These are phyloP conservation scores for Lampris megalopsis DNA, from an alignment of 2,113 vertebrate species.

Conservation along the genomic window DNA sequence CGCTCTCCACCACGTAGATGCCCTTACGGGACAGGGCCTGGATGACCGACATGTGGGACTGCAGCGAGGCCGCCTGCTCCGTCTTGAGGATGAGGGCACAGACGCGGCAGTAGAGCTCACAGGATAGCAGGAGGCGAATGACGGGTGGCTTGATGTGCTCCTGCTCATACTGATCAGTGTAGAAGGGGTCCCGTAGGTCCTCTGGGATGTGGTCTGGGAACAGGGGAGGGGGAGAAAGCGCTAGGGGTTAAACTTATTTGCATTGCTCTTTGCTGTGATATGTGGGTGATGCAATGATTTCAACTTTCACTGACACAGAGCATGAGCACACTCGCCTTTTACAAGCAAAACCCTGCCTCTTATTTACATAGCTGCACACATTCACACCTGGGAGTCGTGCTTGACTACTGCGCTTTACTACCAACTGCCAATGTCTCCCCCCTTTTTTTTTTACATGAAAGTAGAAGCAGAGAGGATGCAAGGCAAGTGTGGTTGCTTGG, in stretches of 20 bases:
- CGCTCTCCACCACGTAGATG: slow-evolving; percentile 96
- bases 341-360: too few relatives aligned
- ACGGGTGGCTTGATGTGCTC: slow-evolving; percentile 98
- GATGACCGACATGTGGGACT: slow-evolving; percentile 94
- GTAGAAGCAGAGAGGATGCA: too few relatives aligned
- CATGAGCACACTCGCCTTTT: too few relatives aligned
- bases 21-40: slow-evolving; percentile 94
- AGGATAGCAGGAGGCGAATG: slow-evolving; percentile 91
- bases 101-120: slow-evolving; percentile 95
- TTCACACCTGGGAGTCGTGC: too few relatives aligned
- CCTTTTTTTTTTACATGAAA: too few relatives aligned
- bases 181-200: slow-evolving; percentile 95
- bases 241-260: background rate
- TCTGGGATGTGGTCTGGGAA: slow-evolving; percentile 93
- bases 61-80: slow-evolving; percentile 91
- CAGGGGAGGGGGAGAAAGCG: slow-evolving; percentile 1
- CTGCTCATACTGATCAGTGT: slow-evolving; percentile 97
- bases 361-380: too few relatives aligned
- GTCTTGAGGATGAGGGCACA: slow-evolving; percentile 95
- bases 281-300: background rate
- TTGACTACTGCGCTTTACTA: too few relatives aligned
- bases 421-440: too few relatives aligned
- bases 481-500: too few relatives aligned
- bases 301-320: background rate
- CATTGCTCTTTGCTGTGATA: background rate